A percentile compares a stretch with the other conserved stretches of the same genome.
These are phyloP conservation scores for Perithous albicinctus DNA, from an alignment of 2,888 invertebrate species.

Conservation along the genomic window DNA sequence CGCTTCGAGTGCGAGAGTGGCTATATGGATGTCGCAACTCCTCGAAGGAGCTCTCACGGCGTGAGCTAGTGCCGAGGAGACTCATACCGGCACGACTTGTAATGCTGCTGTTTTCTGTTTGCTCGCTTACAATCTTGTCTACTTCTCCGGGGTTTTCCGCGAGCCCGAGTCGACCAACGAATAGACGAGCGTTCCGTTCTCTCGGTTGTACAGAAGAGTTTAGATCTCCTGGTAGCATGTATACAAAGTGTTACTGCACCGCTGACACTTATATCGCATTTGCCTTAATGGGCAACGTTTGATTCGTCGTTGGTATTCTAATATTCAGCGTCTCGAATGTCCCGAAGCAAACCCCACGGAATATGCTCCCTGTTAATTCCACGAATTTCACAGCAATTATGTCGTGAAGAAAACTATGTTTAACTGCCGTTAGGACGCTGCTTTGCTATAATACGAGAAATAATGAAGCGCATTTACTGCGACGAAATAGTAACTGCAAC, in stretches of 20 bases:
- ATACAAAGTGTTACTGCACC: too few species aligned
- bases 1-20: slow-evolving; percentile 60
- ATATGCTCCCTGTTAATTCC: slow-evolving; percentile 1
- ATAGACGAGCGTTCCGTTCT: slow-evolving; percentile 41
- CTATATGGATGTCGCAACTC: slow-evolving; percentile 68
- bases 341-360: background rate
- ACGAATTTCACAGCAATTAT: slow-evolving; percentile 24
- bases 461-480: background rate
- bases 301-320: slow-evolving; percentile 62
- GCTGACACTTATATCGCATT: slow-evolving; percentile 10
- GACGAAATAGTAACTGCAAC: too few species aligned
- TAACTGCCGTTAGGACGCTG: background rate
- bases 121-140: slow-evolving; percentile 52
- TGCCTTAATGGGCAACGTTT: slow-evolving; percentile 58
- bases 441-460: background rate
- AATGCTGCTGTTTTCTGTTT: slow-evolving; percentile 20
- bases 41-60: slow-evolving; percentile 52
- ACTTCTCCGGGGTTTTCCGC: slow-evolving; percentile 62
- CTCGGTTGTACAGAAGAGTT: too few species aligned
- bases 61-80: background rate
- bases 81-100: slow-evolving; percentile 18
- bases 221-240: too few species aligned
- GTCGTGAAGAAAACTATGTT: background rate
- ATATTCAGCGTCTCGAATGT: slow-evolving; percentile 38
- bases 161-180: slow-evolving; percentile 50